These are phyloP conservation scores for Speoplatyrhinus poulsoni DNA, from an alignment of 2,113 vertebrate genomes.

Conservation along the genomic window DNA sequence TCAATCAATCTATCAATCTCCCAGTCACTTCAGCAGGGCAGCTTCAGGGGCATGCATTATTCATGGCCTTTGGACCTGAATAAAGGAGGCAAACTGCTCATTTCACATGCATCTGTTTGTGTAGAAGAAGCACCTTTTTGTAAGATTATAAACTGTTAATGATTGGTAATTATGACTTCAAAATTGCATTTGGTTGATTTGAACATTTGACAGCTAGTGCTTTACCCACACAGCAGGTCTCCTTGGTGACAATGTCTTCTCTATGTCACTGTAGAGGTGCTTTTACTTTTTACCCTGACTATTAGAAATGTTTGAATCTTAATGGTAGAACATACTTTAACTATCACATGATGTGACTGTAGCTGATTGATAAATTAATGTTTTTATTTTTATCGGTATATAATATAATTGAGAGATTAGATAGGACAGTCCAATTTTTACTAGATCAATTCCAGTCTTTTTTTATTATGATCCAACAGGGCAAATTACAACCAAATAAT, in stretches of 20 bases:
- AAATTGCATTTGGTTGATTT: slow-evolving; percentile 23
- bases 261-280: neutral
- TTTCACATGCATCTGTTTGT: slow-evolving; percentile 60
- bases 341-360: no score
- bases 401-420: no score
- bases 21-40: slow-evolving; percentile 50
- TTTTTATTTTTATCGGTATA: no score
- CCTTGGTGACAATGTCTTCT: slow-evolving; percentile 1
- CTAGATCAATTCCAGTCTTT: no score
- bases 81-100: slow-evolving; percentile 42
- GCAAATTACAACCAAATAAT: no score
- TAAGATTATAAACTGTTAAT: slow-evolving; percentile 36
- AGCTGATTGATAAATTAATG: no score
- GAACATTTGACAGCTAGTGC: slow-evolving; percentile 8
- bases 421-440: no score
- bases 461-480: no score
- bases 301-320: neutral
- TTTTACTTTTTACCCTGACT: slow-evolving; percentile 1
- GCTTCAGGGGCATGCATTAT: slow-evolving; percentile 61
- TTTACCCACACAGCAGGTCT: slow-evolving; percentile 17
- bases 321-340: no score
- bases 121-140: slow-evolving; percentile 32
- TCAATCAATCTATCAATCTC: slow-evolving; percentile 72
- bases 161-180: slow-evolving; percentile 31
- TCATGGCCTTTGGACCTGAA: slow-evolving; percentile 44